Evolutionary conservation across 2,797 vertebrate species (phyloP).

Genomic region (Echiichthys vipera): DNA sequence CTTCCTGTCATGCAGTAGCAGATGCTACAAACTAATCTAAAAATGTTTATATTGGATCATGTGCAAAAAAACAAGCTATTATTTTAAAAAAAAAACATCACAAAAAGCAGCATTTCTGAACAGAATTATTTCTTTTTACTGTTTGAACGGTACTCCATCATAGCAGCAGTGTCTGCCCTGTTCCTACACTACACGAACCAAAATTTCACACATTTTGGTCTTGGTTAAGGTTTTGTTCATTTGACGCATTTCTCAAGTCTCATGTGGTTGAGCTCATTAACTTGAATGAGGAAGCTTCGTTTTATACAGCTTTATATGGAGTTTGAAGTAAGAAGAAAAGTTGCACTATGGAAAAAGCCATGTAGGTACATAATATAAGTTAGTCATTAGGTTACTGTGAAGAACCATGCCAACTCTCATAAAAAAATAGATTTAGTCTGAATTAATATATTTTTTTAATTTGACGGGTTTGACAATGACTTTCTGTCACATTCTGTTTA

Average conservation of each 20-base stretch:
- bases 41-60: background rate
- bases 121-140: background rate
- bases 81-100: background rate
- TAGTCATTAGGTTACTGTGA: background rate
- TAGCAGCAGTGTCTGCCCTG: background rate
- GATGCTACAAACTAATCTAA: no score
- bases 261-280: background rate
- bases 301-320: background rate
- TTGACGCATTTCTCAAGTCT: background rate
- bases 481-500: no score
- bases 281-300: background rate
- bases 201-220: background rate
- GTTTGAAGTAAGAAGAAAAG: background rate
- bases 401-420: background rate
- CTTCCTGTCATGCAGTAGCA: background rate
- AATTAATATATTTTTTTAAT: no score
- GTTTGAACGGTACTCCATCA: background rate
- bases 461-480: no score
- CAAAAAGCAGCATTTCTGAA: background rate
- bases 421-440: no score
- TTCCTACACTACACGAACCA: background rate
- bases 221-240: background rate
- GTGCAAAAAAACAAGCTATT: background rate
- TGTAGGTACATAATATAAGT: background rate
- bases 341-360: background rate